Evolutionary conservation across 2,113 vertebrate species (phyloP), one percentile per base, ranked within the genome.

Genomic region (Hypomesus transpacificus): DNA sequence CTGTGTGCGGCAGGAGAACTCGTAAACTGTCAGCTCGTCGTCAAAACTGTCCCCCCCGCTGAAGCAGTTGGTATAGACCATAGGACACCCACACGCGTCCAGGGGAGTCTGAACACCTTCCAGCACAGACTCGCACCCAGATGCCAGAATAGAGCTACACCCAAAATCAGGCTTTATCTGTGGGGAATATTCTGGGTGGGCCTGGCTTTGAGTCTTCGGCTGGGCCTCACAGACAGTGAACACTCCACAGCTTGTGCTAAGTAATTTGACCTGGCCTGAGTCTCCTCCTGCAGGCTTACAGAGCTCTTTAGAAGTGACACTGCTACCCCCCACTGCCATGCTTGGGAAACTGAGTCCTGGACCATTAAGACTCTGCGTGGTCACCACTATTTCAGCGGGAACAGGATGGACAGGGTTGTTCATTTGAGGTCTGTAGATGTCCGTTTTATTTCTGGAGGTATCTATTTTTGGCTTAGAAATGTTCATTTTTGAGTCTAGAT

Each of bases 1-100:
- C 16, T 17, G 17, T 28, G 31, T 24, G 31, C 67, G 75, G 46
- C 84, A 86, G 16, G 91, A 93, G 83, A 89, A 90, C 65, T 82
- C 85, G 0, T 90, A 87, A 13, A 91, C 84, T 0, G 86, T 87
- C 14, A 90, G 75, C 73, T 96, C 94, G 0, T 76, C 66, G 16
- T 96, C 93, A 0, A 90, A 87, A 20, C 86, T 92, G 6, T 79
- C 86, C 62, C 87, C 87, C 11, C 86, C 88, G 2, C 78, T 89
- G 76, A 98, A 97, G 85, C 97, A 99, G 59, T 93, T 95, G 26
- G 92, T 86, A 11, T 96, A 98, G 21, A 94, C 86, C 8, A n/a
- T 16, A 6, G 71, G 93, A 77, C 96, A 98, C 68, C 92, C 92
- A 17, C 96, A 98, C 0, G 89, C 88, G 3, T 91, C 93, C 74